Percentiles rank a stretch among this genome's conserved stretches.
phyloP scores from a whole-genome alignment of 2,888 invertebrate species.

The Tyria jacobaeae region DNA sequence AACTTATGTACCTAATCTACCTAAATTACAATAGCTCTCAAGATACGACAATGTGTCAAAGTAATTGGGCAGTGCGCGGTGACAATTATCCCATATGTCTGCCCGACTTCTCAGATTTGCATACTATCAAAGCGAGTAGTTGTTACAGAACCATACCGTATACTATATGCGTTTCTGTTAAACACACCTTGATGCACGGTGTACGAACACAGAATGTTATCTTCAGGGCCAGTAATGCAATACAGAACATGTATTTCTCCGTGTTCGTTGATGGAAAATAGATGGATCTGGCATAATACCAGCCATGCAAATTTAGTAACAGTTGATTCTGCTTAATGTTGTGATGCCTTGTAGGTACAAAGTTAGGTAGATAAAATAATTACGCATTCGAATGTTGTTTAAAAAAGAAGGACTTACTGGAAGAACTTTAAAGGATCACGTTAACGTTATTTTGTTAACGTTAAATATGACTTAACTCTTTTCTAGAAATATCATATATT shows the following conservation, averaged over 20 bases:
- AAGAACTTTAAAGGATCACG: not conserved
- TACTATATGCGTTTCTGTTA: constrained; percentile 25
- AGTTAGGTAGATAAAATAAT: constrained; percentile 25
- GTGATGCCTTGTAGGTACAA: constrained; percentile 43
- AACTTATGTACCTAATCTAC: not conserved
- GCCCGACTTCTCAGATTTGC: constrained; percentile 38
- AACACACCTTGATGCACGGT: constrained; percentile 27
- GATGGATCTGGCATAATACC: constrained; percentile 60
- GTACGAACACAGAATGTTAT: constrained; percentile 22
- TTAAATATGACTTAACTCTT: not conserved
- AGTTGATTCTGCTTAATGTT: constrained; percentile 63
- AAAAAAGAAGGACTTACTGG: too few species aligned
- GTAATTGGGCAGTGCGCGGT: constrained; percentile 44
- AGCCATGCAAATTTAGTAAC: constrained; percentile 49
- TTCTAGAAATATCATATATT: too few species aligned
- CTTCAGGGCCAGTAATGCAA: constrained; percentile 23
- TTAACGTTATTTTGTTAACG: not conserved
- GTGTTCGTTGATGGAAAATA: constrained; percentile 60
- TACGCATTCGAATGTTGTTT: too few species aligned
- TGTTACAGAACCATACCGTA: constrained; percentile 18
- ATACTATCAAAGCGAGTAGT: constrained; percentile 38
- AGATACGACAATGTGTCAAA: constrained; percentile 36
- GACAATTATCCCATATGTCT: constrained; percentile 42
- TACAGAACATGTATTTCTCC: constrained; percentile 40
- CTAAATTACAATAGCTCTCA: constrained; percentile 12